phyloP scores from a whole-genome alignment of 2,797 vertebrate genomes.

The Stomatorhinus walkeri region DNA sequence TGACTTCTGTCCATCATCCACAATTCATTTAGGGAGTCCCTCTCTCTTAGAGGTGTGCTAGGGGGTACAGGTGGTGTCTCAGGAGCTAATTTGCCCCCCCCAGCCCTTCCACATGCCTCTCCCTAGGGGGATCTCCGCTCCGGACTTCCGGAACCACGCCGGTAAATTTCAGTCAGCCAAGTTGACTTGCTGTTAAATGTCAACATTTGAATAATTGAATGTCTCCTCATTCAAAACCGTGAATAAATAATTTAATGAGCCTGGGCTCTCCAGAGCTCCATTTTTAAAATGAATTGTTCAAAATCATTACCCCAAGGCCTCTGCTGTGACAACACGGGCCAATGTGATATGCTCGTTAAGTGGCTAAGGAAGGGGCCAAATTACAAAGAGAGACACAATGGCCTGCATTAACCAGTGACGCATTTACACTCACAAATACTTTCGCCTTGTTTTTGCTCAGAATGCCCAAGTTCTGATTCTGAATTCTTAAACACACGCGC shows the following conservation, averaged over 20 bases:
- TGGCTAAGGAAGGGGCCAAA: background rate
- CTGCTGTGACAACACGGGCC: constrained; percentile 16
- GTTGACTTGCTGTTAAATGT: constrained; percentile 33
- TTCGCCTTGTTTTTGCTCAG: background rate
- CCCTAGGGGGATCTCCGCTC: background rate
- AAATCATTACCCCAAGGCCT: constrained; percentile 25
- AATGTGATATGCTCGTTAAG: background rate
- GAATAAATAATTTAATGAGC: constrained; percentile 31
- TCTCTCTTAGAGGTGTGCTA: background rate
- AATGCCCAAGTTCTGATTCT: background rate
- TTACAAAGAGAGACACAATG: constrained; percentile 18
- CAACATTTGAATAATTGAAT: constrained; percentile 44
- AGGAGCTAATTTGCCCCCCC: background rate
- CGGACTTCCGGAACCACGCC: background rate
- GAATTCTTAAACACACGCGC: background rate
- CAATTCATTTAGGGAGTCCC: background rate
- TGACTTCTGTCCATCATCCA: background rate
- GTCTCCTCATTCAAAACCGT: constrained; percentile 32
- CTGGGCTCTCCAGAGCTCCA: constrained; percentile 24
- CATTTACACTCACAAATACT: background rate
- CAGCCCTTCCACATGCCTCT: background rate
- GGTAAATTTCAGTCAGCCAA: background rate
- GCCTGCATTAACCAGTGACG: background rate
- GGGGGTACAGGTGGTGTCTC: background rate
- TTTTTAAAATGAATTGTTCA: constrained; percentile 24